Conservation (phyloP, 2,113 vertebrate species). For the Cettia cetti region DNA sequence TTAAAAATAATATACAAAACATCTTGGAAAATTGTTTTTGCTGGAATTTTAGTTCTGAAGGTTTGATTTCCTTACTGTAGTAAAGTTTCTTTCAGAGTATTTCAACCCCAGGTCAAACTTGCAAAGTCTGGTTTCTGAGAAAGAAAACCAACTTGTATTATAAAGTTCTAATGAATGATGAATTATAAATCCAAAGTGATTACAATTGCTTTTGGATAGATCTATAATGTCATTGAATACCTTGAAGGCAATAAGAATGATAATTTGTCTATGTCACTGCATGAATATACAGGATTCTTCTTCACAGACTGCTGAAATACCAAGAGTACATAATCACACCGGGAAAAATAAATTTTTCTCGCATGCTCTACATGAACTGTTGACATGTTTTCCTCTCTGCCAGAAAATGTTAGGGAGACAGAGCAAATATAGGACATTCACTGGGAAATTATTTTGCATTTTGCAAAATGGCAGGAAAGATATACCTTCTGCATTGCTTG, state of each 20-base stretch:
- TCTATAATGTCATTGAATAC: slow-evolving; percentile 6
- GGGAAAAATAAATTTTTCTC: background rate
- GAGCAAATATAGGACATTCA: background rate
- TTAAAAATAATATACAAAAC: background rate
- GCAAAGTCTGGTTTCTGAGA: background rate
- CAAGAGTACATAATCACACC: background rate
- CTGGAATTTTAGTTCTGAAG: background rate
- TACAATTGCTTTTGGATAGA: background rate
- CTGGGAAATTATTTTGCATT: background rate
- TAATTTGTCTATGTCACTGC: background rate
- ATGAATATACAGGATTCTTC: background rate
- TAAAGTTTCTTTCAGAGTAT: background rate
- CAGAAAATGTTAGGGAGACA: background rate
- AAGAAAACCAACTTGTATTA: background rate
- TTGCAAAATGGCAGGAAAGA: background rate
- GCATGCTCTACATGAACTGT: background rate
- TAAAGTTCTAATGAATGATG: background rate
- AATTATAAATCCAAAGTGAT: slow-evolving; percentile 6
- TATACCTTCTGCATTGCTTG: background rate
- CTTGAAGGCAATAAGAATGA: slow-evolving; percentile 7
- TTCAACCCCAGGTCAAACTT: background rate
- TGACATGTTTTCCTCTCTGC: background rate
- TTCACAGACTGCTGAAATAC: background rate
- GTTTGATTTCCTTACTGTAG: background rate
- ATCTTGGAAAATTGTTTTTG: background rate